Base-by-base conservation (phyloP, 2,888 invertebrate species). In the Watsonalla binaria region DNA sequence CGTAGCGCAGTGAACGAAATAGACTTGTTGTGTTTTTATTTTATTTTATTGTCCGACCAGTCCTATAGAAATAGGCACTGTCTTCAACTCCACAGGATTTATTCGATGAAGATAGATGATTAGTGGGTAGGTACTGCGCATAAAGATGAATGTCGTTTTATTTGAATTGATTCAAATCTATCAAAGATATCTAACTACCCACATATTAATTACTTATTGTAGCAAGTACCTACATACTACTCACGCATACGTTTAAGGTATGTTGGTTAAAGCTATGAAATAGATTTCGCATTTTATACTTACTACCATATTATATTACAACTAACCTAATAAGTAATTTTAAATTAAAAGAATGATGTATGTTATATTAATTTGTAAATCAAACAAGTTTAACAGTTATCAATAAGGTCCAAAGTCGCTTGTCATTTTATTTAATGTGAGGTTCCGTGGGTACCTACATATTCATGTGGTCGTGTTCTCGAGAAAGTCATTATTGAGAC, bases 401-500 rank as follows among this genome's bases (percentile, higher is more conserved):
- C 6, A n/a, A 45, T 51, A 45, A 51, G 42, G 51, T 51, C 34
- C 45, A 45, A 33, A 51, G 8, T 45, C 33, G 45, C 42, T 42
- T 11, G 42, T 42, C 42, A 42, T 51, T 34, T 53, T 6, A 51
- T 14, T 14, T 42, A 45, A 47, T 54, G 37, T 47, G 37, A 52
- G 15, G 50, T 46, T 50, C 49, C 47, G 39, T 51, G 50, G 52
- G 57, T 57, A 51, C 55, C 58, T 63, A 69, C 54, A 58, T 66
- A 52, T 24, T 51, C 66, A 62, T 66, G 70, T 72, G 80, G 35
- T 75, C 78, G 72, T 79, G 78, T 80, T 82, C 79, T 76, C 75
- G 80, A 79, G 81, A 85, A 84, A 86, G 83, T 80, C 82, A 84
- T 86, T 84, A 84, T 83, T 76, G 75, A 80, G 81, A 77, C 80